Percentiles rank a stretch among this genome's conserved stretches.
These are phyloP conservation scores for Odontophorus gujanensis DNA, from an alignment of 2,113 vertebrate species.

Conservation along the genomic window DNA sequence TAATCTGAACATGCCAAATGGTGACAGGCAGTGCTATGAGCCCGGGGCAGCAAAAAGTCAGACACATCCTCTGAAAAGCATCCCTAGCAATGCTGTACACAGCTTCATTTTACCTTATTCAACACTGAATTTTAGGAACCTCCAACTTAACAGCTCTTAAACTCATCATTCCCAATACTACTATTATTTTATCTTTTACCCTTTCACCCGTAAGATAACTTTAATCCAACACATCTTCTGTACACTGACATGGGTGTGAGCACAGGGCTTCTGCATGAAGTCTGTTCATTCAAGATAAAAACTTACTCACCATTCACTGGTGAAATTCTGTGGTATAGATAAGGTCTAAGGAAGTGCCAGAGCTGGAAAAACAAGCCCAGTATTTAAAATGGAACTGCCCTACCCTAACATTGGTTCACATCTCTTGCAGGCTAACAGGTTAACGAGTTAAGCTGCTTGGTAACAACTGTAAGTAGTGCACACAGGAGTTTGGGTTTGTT, in stretches of 20 bases:
- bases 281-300: constrained; percentile 3
- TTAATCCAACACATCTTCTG: neutral
- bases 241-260: neutral
- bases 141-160: neutral
- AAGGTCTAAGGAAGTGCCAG: constrained; percentile 21
- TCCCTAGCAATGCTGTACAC: neutral
- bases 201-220: neutral
- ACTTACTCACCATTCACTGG: neutral
- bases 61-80: neutral
- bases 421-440: neutral
- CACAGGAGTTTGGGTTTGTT: neutral
- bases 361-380: constrained; percentile 32
- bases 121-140: neutral
- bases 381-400: neutral
- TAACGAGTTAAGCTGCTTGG: neutral
- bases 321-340: constrained; percentile 3
- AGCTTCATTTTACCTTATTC: neutral
- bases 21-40: neutral
- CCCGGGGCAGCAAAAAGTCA: neutral
- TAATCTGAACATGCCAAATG: neutral
- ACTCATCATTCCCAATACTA: neutral
- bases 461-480: neutral
- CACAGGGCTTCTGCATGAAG: neutral
- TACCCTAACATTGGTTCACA: neutral
- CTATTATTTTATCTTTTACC: neutral